phyloP scores from a whole-genome alignment of 2,797 vertebrate genomes.

The Cryptoprocta ferox region DNA sequence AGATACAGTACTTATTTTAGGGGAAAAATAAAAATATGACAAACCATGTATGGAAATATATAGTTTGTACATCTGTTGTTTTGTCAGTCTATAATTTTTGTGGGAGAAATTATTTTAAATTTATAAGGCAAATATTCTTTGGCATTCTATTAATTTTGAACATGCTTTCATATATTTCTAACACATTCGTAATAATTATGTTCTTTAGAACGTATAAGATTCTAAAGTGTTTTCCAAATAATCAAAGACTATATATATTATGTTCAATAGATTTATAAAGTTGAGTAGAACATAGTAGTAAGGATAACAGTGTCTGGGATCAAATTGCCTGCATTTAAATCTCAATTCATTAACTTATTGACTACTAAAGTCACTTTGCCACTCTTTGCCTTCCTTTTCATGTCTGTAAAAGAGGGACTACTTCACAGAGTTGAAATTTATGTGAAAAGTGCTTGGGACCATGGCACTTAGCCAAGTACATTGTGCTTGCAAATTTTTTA shows the following conservation, averaged over 20 bases:
- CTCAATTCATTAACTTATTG: background rate
- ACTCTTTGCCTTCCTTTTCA: background rate
- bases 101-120: background rate
- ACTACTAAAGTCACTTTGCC: background rate
- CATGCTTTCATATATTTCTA: background rate
- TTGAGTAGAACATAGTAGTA: background rate
- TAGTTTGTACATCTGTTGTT: conserved; percentile 21
- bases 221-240: conserved; percentile 19
- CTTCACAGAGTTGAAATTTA: background rate
- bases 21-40: background rate
- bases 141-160: background rate
- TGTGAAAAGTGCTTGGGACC: background rate
- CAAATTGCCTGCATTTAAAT: background rate
- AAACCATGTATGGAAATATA: background rate
- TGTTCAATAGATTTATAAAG: background rate
- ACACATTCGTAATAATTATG: background rate
- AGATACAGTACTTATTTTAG: background rate
- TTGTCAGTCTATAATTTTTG: background rate
- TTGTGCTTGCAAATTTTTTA: background rate
- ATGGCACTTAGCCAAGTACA: background rate
- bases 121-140: background rate
- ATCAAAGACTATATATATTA: background rate
- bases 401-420: background rate
- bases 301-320: background rate
- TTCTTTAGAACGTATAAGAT: background rate